Evolutionary conservation across 1,140 invertebrate species (phyloP).

Genomic region (Spodoptera frugiperda): DNA sequence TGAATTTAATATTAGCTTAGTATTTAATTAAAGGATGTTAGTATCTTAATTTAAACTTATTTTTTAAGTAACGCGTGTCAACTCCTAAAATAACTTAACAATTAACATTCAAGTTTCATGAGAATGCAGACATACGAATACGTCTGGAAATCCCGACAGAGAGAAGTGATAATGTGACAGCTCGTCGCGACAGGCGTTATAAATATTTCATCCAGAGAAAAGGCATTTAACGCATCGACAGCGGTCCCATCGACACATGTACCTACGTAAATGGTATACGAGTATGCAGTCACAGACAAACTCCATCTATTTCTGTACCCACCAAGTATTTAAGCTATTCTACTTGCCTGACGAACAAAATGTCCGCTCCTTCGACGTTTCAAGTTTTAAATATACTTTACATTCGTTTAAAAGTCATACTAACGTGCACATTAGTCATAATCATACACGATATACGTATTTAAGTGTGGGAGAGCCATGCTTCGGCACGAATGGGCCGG

Average conservation of each 20-base stretch:
- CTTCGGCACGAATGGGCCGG: too few species aligned
- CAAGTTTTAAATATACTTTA: too few species aligned
- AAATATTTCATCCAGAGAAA: slow-evolving; percentile 49
- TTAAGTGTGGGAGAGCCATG: too few species aligned
- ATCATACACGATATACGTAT: too few species aligned
- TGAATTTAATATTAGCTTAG: background rate
- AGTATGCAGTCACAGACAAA: slow-evolving; percentile 20
- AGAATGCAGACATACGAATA: background rate
- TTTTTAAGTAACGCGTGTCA: too few species aligned
- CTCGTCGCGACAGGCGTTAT: slow-evolving; percentile 24
- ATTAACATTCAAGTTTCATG: background rate
- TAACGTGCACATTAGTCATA: too few species aligned
- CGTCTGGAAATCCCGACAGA: background rate
- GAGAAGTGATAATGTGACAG: slow-evolving; percentile 16
- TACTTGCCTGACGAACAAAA: slow-evolving; percentile 9
- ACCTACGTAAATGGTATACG: background rate
- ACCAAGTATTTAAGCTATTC: slow-evolving; percentile 44
- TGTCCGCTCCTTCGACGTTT: background rate
- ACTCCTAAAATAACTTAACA: background rate
- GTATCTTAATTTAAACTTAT: too few species aligned
- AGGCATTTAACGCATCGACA: slow-evolving; percentile 41
- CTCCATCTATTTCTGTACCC: slow-evolving; percentile 49
- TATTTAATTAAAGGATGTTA: slow-evolving; percentile 4
- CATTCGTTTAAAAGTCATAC: too few species aligned
- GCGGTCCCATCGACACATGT: slow-evolving; percentile 1